Conservation (phyloP, 2,113 vertebrate genomes). For the Ameiurus melas region DNA sequence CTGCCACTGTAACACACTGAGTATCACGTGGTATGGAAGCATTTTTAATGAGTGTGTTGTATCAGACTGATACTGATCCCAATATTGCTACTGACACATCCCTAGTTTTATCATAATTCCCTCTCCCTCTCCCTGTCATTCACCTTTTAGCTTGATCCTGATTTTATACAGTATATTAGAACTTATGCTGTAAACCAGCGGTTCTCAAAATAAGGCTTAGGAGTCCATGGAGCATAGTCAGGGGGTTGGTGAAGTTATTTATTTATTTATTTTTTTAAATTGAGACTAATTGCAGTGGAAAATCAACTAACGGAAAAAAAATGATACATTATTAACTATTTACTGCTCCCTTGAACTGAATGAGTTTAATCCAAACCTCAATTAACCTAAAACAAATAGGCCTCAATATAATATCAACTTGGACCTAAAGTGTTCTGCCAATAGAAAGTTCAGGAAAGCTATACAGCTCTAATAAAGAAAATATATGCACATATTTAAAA, state of each 20-base stretch:
- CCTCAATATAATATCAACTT: background rate
- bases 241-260: background rate
- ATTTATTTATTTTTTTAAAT: too few species aligned
- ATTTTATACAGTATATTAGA: background rate
- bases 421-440: background rate
- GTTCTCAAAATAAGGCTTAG: background rate
- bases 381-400: too few species aligned
- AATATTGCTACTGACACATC: too few species aligned
- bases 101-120: background rate
- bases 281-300: background rate
- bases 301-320: too few species aligned
- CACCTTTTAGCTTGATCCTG: background rate
- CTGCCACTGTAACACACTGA: slow-evolving; percentile 1
- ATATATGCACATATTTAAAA: too few species aligned
- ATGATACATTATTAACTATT: too few species aligned
- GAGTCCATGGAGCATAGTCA: background rate
- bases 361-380: background rate
- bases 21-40: background rate
- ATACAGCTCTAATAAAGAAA: background rate
- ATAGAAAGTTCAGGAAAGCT: background rate
- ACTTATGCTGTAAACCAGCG: background rate
- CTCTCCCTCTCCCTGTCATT: too few species aligned
- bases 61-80: background rate
- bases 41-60: slow-evolving; percentile 14
- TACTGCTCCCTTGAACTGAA: too few species aligned